Base-by-base conservation (phyloP, 2,113 vertebrate species). In the Archilochus colubris region DNA sequence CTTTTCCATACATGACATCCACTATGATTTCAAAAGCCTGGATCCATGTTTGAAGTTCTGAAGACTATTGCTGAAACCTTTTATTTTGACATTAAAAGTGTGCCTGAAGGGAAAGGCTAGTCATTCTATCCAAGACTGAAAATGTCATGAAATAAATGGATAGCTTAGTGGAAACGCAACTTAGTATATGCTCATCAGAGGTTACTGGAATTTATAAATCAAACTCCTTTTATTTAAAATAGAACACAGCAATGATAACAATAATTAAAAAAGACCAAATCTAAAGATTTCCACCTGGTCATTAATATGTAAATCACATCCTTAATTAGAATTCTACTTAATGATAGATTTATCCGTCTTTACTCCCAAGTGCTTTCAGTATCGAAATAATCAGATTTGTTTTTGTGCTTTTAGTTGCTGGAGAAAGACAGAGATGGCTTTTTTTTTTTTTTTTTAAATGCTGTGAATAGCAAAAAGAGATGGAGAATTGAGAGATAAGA, bases 301-400 rank as follows among this genome's bases (percentile, higher is more conserved):
- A 94, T 96, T 93, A 96, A 82, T 40, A 95, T 94, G 81, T 82
- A 96, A 95, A 95, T 97, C 55, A 90, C 46, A 87, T 8, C 81
- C 48, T 96, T 94, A 97, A 94, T 96, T 97, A 94, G 61, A 96
- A 87, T 91, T 84, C 40, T 64, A 63, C 33, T 66, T 70, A 95
- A 74, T 94, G 59, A 95, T 89, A 82, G 28, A 77, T 54, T 88
- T 96, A 95, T 86, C 30, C 64, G 66, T 89, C 44, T 38, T 93
- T 92, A 68, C 57, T 73, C 50, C 57, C 84, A 86, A 92, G 4
- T 91, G 69, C 72, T 96, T 91, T 85, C 22, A 30, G 59, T 46
- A 78, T 76, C 94, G 61, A 92, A 95, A 93, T 95, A 3, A 86
- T 93, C 67, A 82, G 12, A 83, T 95, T 95, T 97, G 30, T 93